A percentile compares a stretch with the other conserved stretches of the same genome.
Evolutionary conservation across 2,888 invertebrate species (phyloP).

Genomic region (Silvanus unidentatus): DNA sequence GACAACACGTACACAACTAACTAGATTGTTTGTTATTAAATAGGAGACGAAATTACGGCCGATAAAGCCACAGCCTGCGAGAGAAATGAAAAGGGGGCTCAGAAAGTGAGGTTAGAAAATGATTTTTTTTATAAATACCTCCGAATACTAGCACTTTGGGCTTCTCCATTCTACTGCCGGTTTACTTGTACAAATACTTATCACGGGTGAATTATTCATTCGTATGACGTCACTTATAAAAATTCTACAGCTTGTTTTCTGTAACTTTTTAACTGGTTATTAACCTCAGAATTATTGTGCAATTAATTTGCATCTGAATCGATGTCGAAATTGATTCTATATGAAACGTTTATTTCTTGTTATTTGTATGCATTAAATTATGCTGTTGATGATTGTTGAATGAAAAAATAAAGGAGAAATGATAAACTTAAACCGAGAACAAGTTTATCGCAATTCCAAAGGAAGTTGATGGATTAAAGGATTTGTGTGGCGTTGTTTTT

Average conservation of each 20-base stretch:
- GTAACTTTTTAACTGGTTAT: conserved; percentile 3
- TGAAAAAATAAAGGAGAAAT: no score
- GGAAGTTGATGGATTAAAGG: no score
- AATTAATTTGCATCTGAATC: no score
- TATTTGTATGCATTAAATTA: no score
- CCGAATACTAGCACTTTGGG: conserved; percentile 34
- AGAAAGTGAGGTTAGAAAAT: conserved; percentile 6
- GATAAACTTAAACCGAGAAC: no score
- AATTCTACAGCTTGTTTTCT: not conserved
- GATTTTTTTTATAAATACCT: conserved; percentile 12
- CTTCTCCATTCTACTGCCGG: conserved; percentile 27
- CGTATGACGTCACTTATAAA: conserved; percentile 10
- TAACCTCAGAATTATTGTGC: not conserved
- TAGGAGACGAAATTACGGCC: conserved; percentile 82
- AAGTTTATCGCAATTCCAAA: no score
- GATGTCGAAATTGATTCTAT: no score
- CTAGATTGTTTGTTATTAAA: conserved; percentile 70
- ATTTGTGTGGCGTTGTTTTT: no score
- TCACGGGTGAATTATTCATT: conserved; percentile 10
- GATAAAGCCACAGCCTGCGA: conserved; percentile 85
- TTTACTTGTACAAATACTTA: conserved; percentile 6
- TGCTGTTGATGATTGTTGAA: no score
- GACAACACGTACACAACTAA: conserved; percentile 69
- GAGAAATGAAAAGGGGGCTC: no score
- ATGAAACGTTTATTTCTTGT: not conserved